Evolutionary conservation across 1,140 invertebrate genomes (phyloP), one percentile per base, ranked within the genome.

Genomic region (Drosophila baimaii): DNA sequence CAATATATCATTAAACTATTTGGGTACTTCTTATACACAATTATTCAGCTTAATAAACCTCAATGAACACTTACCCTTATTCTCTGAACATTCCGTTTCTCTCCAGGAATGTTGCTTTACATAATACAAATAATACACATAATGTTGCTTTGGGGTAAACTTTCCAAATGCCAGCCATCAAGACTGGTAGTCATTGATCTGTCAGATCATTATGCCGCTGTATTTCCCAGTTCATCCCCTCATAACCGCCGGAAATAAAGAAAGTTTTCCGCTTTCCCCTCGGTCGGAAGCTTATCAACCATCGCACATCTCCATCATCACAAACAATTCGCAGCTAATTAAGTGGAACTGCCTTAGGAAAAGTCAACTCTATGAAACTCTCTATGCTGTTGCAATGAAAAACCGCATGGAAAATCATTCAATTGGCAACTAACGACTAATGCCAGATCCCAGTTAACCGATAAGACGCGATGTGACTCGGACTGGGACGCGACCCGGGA

Each of bases 331-430:
- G 66, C 78, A 79, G 78, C 66, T 90, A 89, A 89, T 89, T 89
- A 86, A 86, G 69, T 65, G 58, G 62, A 81, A 83, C 72, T 84
- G 74, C 58, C 56, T 54, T 71, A 23, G 35, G 25, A 57, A 51
- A 71, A 58, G 56, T 59, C 57, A 81, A 43, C 46, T 76, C 58
- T n/a, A n/a, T n/a, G n/a, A n/a, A n/a, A n/a, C n/a, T n/a, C n/a
- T n/a, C n/a, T n/a, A n/a, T n/a, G n/a, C n/a, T 27, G 73, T 71
- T 54, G 73, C 88, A 90, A 90, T 90, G 90, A 86, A 81, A 81
- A 90, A 90, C 82, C 81, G 72, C 85, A 90, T 65, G 68, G 52
- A 86, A 86, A 85, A 81, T 76, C 86, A 85, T 79, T 89, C 85
- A 76, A 72, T 89, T 83, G 84, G 75, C 80, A 90, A 89, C 57